phyloP scores from a whole-genome alignment of 1,140 invertebrate species.

The Musca domestica region DNA sequence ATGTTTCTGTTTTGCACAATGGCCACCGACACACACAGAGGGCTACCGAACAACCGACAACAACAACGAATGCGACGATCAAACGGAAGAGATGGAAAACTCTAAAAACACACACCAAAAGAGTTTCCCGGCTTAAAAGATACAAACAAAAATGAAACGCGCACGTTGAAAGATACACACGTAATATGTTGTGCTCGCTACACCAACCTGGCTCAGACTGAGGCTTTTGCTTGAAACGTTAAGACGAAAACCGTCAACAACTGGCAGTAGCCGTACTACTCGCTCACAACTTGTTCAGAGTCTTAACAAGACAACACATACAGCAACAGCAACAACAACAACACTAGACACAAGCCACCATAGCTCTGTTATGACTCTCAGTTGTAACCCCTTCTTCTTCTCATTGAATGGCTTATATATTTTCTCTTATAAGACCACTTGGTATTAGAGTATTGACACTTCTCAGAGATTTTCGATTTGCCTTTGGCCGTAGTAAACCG shows the following conservation, averaged over 20 bases:
- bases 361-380: too few species aligned
- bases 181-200: conserved; percentile 14
- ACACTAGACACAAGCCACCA: background rate
- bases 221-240: background rate
- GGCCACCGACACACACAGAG: too few species aligned
- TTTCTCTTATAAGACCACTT: too few species aligned
- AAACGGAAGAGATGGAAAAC: too few species aligned
- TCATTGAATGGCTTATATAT: too few species aligned
- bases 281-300: background rate
- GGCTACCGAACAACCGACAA: too few species aligned
- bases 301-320: background rate
- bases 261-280: background rate
- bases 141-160: too few species aligned
- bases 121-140: too few species aligned
- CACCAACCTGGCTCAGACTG: conserved; percentile 21
- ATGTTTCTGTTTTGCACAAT: background rate
- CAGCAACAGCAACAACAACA: background rate
- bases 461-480: background rate
- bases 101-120: too few species aligned
- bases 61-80: too few species aligned
- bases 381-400: too few species aligned
- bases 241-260: conserved; percentile 1
- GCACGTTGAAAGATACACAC: background rate
- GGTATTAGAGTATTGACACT: background rate
- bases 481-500: background rate